Conservation (phyloP, 2,797 vertebrate species). For the Chelmon rostratus region DNA sequence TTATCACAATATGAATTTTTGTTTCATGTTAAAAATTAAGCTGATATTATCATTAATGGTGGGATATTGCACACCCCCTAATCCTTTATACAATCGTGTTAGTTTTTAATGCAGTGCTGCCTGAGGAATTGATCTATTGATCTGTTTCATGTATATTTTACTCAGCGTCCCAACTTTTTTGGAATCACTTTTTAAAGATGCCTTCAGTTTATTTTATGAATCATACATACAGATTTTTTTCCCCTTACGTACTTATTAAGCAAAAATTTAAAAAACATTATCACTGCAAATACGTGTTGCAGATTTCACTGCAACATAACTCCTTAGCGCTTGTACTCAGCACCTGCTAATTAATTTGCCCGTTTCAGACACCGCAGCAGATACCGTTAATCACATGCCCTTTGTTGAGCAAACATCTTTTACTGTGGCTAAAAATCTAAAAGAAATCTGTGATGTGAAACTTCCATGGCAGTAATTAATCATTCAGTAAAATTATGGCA, state of each 20-base stretch:
- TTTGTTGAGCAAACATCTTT: neutral
- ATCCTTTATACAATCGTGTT: too few relatives aligned
- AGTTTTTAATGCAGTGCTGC: too few relatives aligned
- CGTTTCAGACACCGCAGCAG: neutral
- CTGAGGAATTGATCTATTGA: too few relatives aligned
- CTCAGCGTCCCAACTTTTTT: too few relatives aligned
- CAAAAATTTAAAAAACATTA: neutral
- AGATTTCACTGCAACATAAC: neutral
- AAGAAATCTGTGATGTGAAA: neutral
- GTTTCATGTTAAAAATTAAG: too few relatives aligned
- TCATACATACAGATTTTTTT: neutral
- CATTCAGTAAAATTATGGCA: neutral
- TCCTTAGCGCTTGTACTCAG: neutral
- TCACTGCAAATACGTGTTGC: neutral
- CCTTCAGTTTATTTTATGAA: neutral
- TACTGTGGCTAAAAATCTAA: neutral
- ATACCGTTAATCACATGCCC: neutral
- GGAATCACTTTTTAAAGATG: too few relatives aligned
- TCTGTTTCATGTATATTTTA: too few relatives aligned
- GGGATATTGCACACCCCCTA: too few relatives aligned
- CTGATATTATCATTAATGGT: too few relatives aligned
- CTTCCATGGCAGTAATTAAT: neutral
- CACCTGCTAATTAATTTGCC: neutral
- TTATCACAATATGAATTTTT: too few relatives aligned
- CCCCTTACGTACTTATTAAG: neutral